Base-by-base conservation (phyloP, 2,113 vertebrate genomes). In the Thermophis baileyi region DNA sequence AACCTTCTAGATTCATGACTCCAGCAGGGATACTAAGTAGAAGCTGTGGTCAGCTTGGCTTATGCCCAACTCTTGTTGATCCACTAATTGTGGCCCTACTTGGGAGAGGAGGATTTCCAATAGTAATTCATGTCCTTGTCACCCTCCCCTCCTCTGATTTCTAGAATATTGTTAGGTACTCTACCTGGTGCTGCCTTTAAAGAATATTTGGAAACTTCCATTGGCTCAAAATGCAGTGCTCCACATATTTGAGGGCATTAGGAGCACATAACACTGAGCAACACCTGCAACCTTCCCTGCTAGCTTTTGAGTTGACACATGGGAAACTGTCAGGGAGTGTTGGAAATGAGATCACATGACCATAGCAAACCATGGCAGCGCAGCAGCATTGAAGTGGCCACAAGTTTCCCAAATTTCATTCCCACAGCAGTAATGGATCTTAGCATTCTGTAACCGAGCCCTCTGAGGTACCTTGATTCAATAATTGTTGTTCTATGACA, bases 61-160 rank as follows among this genome's bases (percentile, higher is more conserved):
- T 74, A 74, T 5, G 6, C 69, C n/a, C 69, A 74, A 74, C 69
- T 74, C 14, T 74, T 35, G n/a, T 74, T 74, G 63, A 35, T 35
- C n/a, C 2, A 35, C n/a, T 35, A 74, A 35, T 35, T 74, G n/a
- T 35, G 16, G 14, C n/a, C 69, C n/a, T 40, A 74, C n/a, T 16
- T 8, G 16, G n/a, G 16, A 16, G n/a, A 74, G 6, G 6, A 74
- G n/a, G 0, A 74, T 40, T 74, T 74, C 16, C 16, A 74, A 40
- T 7, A 74, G n/a, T 35, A 74, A 18, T 35, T 35, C n/a, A 74
- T 74, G n/a, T 20, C 30, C 60, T 69, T 69, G 30, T n/a, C 60
- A 69, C 25, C 10, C 22, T 3, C 14, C 11, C 0, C 12, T 0
- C 30, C 60, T 1, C 5, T 1, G 0, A 30, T 30, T 20, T 74